A percentile compares a stretch with the other conserved stretches of the same genome.
These are phyloP conservation scores for Latrodectus elegans DNA, from an alignment of 2,888 invertebrate genomes.

Conservation along the genomic window DNA sequence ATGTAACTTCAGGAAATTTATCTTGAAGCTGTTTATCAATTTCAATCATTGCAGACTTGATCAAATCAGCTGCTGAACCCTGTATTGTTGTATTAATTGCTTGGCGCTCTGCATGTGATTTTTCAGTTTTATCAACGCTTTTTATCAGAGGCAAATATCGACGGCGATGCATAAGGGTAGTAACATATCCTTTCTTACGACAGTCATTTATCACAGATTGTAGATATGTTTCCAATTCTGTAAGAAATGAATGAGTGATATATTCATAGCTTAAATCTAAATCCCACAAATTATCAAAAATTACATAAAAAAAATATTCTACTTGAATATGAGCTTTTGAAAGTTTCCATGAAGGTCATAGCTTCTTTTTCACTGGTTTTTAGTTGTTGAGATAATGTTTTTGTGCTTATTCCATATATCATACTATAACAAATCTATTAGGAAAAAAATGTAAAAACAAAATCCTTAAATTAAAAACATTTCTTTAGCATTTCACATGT, in stretches of 20 bases:
- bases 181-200: conserved; percentile 84
- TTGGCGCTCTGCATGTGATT: conserved; percentile 93
- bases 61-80: conserved; percentile 96
- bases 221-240: conserved; percentile 81
- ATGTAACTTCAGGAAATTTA: conserved; percentile 7
- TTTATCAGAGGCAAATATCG: conserved; percentile 86
- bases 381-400: conserved; percentile 85
- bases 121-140: conserved; percentile 79
- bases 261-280: neutral
- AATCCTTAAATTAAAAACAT: neutral
- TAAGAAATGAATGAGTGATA: conserved; percentile 4
- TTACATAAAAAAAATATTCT: conserved; percentile 71
- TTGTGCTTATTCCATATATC: conserved; percentile 96
- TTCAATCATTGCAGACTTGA: conserved; percentile 90
- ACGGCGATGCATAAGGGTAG: conserved; percentile 86
- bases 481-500: no score
- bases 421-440: conserved; percentile 93
- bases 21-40: conserved; percentile 80
- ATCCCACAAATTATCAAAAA: neutral
- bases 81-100: conserved; percentile 96
- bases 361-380: conserved; percentile 87
- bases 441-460: neutral
- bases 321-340: conserved; percentile 87
- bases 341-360: conserved; percentile 78
- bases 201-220: conserved; percentile 80